Evolutionary conservation across 1,140 invertebrate genomes (phyloP).

Genomic region (Saxidomus purpurata): DNA sequence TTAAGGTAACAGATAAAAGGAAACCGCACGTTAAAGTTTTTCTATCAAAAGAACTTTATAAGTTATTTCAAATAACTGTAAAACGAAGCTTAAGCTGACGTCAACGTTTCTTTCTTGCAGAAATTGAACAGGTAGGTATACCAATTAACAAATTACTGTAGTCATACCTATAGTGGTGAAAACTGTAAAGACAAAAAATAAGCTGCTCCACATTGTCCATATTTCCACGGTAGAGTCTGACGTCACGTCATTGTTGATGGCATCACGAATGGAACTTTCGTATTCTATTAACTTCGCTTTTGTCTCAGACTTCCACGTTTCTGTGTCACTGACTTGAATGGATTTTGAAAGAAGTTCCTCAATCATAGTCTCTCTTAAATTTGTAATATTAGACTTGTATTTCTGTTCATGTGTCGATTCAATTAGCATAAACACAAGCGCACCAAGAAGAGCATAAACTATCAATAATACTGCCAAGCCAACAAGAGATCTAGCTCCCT

Average conservation of each 20-base stretch:
- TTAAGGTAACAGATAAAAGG: too few species aligned
- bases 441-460: conserved; percentile 25
- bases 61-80: too few species aligned
- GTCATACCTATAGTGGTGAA: conserved; percentile 72
- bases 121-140: too few species aligned
- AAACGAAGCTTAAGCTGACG: too few species aligned
- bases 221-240: conserved; percentile 83
- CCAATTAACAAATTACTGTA: too few species aligned
- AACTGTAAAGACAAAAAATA: conserved; percentile 68
- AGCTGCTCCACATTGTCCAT: conserved; percentile 66
- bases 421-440: conserved; percentile 23
- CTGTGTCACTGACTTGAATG: neutral
- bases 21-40: too few species aligned
- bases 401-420: conserved; percentile 47
- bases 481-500: conserved; percentile 23
- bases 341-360: neutral
- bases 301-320: neutral
- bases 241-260: conserved; percentile 17
- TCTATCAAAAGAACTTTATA: too few species aligned
- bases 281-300: neutral
- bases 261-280: conserved; percentile 13
- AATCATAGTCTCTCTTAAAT: conserved; percentile 8
- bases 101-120: too few species aligned
- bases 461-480: conserved; percentile 18
- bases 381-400: conserved; percentile 39